These are phyloP conservation scores for Calyptomena viridis DNA, from an alignment of 2,113 vertebrate genomes.

Conservation along the genomic window DNA sequence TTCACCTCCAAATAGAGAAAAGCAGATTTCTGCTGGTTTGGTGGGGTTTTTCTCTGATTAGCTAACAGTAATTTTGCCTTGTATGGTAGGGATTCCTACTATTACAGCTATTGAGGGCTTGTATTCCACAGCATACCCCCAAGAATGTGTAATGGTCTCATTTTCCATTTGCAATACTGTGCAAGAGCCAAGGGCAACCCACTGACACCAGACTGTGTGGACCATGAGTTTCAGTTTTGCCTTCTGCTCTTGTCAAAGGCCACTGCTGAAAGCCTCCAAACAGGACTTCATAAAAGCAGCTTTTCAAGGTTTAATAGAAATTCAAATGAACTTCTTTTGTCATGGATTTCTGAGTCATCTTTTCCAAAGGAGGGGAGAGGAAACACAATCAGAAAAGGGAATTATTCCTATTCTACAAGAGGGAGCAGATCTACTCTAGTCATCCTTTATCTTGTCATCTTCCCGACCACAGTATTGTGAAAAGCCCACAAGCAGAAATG, in stretches of 20 bases:
- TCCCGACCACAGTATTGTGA: constrained; percentile 2
- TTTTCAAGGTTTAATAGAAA: constrained; percentile 26
- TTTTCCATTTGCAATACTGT: background rate
- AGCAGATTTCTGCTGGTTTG: background rate
- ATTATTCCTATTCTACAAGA: constrained; percentile 19
- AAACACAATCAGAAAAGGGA: constrained; percentile 38
- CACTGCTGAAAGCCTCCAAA: constrained; percentile 28
- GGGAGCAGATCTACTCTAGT: background rate
- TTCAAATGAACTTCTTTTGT: constrained; percentile 34
- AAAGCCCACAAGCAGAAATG: constrained; percentile 35
- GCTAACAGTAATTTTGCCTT: background rate
- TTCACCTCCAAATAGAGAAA: background rate
- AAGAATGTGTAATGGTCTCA: constrained; percentile 17
- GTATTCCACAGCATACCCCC: background rate
- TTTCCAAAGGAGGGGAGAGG: constrained; percentile 14
- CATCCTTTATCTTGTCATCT: constrained; percentile 34
- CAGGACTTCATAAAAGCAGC: background rate
- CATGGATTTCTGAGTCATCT: constrained; percentile 24
- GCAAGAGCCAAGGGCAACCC: background rate
- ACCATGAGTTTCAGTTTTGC: background rate
- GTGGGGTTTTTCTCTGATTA: background rate
- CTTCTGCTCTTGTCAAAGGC: background rate
- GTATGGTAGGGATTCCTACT: background rate
- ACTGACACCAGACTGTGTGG: background rate
- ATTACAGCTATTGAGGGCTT: background rate